Evolutionary conservation across 2,888 invertebrate genomes (phyloP).

Genomic region (Enchytraeus crypticus): DNA sequence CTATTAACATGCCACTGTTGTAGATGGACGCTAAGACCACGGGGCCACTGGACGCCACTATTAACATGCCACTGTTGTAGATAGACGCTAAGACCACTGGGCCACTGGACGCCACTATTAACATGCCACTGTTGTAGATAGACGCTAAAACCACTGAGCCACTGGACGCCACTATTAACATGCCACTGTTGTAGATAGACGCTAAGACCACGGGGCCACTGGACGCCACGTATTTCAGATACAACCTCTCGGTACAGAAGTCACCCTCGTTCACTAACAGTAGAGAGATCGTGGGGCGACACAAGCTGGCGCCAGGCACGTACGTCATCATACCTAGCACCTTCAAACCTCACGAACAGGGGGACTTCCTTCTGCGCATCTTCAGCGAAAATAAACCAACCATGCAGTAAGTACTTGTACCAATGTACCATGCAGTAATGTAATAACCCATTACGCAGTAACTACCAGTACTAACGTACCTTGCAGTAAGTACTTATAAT

Average conservation of each 20-base stretch:
- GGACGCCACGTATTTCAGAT: constrained; percentile 83
- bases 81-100: no score
- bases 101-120: no score
- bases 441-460: not conserved
- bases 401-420: constrained; percentile 8
- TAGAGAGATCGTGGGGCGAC: constrained; percentile 48
- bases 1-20: no score
- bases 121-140: no score
- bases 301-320: constrained; percentile 72
- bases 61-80: no score
- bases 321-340: constrained; percentile 94
- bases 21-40: no score
- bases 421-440: not conserved
- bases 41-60: no score
- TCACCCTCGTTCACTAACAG: constrained; percentile 90
- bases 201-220: constrained; percentile 53
- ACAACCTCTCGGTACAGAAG: constrained; percentile 79
- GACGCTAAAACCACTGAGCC: no score
- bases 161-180: no score
- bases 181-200: no score
- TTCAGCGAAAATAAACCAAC: constrained; percentile 64
- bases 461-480: not conserved
- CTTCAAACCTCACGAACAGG: constrained; percentile 88
- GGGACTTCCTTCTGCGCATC: constrained; percentile 84
- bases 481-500: no score